A percentile compares a stretch with the other conserved stretches of the same genome.
These are phyloP conservation scores for Tethya wilhelma DNA, from an alignment of 37 sponge, comb jelly and placozoan species.

Conservation along the genomic window DNA sequence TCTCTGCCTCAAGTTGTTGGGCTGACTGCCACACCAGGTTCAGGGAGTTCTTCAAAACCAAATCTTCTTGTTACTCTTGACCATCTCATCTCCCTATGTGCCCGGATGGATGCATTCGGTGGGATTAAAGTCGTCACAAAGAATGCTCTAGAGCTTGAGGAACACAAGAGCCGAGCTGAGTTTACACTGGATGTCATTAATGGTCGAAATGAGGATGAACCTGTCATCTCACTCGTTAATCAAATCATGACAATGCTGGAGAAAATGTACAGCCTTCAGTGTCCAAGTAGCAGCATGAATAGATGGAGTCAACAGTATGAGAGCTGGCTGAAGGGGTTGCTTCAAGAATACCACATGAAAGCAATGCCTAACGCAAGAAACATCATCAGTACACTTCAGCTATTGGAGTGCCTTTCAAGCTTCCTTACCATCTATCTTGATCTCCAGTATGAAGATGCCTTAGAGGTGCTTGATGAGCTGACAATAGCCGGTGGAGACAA, in stretches of 20 bases:
- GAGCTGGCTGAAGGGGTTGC: constrained; percentile 26
- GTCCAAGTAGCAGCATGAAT: background rate
- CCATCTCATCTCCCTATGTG: constrained; percentile 60
- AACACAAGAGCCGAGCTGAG: background rate
- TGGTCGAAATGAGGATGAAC: constrained; percentile 21
- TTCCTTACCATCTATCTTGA: constrained; percentile 28
- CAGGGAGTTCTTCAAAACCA: constrained; percentile 34
- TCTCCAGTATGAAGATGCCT: constrained; percentile 36
- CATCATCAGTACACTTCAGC: constrained; percentile 8
- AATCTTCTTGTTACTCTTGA: constrained; percentile 28
- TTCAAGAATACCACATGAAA: constrained; percentile 19
- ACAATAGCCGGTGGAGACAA: background rate
- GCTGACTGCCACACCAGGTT: constrained; percentile 73
- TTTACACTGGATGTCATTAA: constrained; percentile 4
- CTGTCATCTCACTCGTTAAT: background rate
- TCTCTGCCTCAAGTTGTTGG: constrained; percentile 74
- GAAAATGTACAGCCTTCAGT: too few relatives aligned
- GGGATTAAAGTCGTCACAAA: constrained; percentile 54
- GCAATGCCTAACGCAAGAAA: constrained; percentile 11
- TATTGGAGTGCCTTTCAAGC: constrained; percentile 17
- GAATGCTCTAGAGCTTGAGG: constrained; percentile 22
- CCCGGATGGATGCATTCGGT: constrained; percentile 61
- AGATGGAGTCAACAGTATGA: constrained; percentile 7
- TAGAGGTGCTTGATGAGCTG: constrained; percentile 25
- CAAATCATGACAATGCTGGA: constrained; percentile 30